Percentiles rank a stretch among this genome's conserved stretches.
Evolutionary conservation across 2,113 vertebrate genomes (phyloP).

Genomic region (Petrocephalus zakoni): DNA sequence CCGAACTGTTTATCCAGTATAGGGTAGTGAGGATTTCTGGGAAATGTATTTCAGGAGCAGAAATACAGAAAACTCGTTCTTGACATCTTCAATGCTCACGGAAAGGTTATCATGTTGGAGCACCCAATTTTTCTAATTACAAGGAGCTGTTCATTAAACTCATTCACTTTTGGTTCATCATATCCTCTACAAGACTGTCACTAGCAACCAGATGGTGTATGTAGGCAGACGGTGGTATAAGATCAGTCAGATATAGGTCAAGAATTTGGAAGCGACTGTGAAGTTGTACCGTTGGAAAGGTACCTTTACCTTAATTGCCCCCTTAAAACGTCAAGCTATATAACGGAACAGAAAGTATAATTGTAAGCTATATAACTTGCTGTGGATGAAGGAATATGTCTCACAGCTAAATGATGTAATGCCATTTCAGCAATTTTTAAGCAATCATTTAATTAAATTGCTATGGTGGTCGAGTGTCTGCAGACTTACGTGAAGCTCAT

Average conservation of each 20-base stretch:
- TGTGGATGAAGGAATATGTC: neutral
- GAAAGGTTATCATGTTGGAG: neutral
- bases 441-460: neutral
- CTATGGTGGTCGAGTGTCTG: neutral
- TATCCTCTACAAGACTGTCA: neutral
- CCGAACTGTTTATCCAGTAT: neutral
- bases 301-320: neutral
- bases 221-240: neutral
- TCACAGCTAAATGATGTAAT: neutral
- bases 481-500: neutral
- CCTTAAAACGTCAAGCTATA: neutral
- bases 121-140: neutral
- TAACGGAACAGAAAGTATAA: neutral
- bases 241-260: neutral
- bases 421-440: constrained; percentile 5
- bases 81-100: neutral
- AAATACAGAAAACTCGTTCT: neutral
- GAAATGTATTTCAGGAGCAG: neutral
- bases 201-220: neutral
- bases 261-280: neutral
- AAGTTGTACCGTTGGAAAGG: neutral
- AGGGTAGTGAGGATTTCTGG: neutral
- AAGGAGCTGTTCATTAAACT: neutral
- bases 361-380: neutral
- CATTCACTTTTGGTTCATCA: neutral